Base-by-base conservation (phyloP, 1,140 invertebrate species). In the Whitmania pigra region DNA sequence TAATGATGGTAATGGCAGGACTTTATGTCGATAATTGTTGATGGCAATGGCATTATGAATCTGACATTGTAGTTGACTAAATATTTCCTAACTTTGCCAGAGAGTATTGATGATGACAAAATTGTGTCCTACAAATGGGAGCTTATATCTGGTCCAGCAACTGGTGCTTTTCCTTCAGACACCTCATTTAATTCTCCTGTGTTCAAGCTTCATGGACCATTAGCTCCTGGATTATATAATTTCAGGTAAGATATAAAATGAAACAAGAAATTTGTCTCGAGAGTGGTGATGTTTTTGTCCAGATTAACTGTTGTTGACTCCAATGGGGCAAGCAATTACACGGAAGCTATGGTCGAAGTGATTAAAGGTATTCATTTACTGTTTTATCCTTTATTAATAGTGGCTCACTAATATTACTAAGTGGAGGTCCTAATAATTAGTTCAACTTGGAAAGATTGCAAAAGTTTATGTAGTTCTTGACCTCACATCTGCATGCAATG, bases 121-220 rank as follows among this genome's bases (percentile, higher is more conserved):
- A 92, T 94, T 75, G 87, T 78, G 0, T 87, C 86, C 13, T 94
- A 91, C 86, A 89, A 91, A 77, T 97, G 94, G 94, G 92, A 96
- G 81, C 83, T 93, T 20, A 88, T 92, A 27, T 88, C 89, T 73
- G 92, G 90, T 6, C 89, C 91, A 0, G 87, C 93, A 15, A 53
- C 49, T 15, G 43, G 9, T 17, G 29, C 57, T 25, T 63, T 63
- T 63, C 57, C 57, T 22, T 22, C 29, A 13, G 57, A 63, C 29
- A 20, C 57, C 22, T 25, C 57, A n/a, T 63, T 63, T 20, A 66
- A 57, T 49, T 63, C 71, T 25, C 53, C 73, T 22, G 72, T 91
- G 2, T 82, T 94, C 27, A 89, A 90, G 75, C 80, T 96, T 20
- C 88, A 89, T 72, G 89, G 92, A 82, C 87, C 22, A n/a, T 63